Evolutionary conservation across 2,888 invertebrate genomes (phyloP).

Genomic region (Melinopterus prodromus): DNA sequence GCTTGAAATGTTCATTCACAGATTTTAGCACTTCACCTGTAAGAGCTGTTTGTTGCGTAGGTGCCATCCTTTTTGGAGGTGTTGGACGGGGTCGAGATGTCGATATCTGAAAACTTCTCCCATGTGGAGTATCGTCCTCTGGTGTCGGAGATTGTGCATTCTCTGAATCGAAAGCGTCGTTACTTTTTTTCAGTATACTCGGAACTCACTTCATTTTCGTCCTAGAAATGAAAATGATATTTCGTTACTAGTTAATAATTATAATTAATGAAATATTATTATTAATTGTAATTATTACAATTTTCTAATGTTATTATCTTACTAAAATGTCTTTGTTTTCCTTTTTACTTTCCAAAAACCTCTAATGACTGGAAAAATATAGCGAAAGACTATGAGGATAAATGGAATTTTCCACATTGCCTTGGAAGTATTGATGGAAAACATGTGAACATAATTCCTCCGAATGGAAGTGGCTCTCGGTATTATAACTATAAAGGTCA

Average conservation of each 20-base stretch:
- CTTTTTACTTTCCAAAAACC: slow-evolving; percentile 23
- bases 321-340: background rate
- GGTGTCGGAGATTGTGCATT: background rate
- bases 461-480: slow-evolving; percentile 37
- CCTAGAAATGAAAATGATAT: background rate
- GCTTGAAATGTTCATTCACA: slow-evolving; percentile 29
- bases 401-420: slow-evolving; percentile 43
- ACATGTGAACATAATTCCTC: slow-evolving; percentile 41
- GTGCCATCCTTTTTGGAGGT: background rate
- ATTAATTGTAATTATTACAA: background rate
- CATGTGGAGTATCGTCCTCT: background rate
- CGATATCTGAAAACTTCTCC: background rate
- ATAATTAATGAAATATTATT: background rate
- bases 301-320: background rate
- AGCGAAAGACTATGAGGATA: slow-evolving; percentile 36
- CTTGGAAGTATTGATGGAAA: too few relatives aligned
- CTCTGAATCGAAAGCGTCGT: background rate
- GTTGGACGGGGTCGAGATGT: background rate
- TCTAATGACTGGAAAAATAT: slow-evolving; percentile 34
- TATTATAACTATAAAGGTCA: slow-evolving; percentile 43
- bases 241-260: background rate
- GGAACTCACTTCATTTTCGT: background rate
- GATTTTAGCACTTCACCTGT: slow-evolving; percentile 24
- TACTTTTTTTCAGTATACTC: background rate
- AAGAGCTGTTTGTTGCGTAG: slow-evolving; percentile 5